Conservation (phyloP, 2,797 vertebrate species). For the Acanthornis magna region DNA sequence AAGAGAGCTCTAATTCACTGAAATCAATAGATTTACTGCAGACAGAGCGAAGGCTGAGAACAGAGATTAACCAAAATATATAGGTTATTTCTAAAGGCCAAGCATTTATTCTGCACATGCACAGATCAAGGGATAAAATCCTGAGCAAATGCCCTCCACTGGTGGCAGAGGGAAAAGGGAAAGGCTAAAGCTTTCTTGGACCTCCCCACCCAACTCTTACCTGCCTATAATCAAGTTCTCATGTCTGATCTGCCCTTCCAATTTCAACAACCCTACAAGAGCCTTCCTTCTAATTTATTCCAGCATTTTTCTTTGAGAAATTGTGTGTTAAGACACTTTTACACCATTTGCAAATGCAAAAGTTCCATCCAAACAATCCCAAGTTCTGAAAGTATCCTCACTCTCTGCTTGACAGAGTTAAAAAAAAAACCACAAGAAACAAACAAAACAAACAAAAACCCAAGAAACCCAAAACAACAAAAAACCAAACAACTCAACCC, state of each 20-base stretch:
- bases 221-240: neutral
- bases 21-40: neutral
- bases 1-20: neutral
- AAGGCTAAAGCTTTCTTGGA: neutral
- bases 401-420: neutral
- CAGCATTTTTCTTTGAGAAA: neutral
- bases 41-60: neutral
- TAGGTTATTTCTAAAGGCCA: neutral
- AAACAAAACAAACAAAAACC: too few species aligned
- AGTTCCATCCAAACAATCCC: neutral
- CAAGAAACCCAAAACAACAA: too few species aligned
- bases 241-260: neutral
- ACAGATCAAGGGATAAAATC: neutral
- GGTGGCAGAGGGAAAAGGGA: neutral
- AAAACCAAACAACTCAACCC: neutral
- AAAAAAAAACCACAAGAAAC: too few species aligned
- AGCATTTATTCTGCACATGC: neutral
- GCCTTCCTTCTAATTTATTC: neutral
- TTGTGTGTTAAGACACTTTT: neutral
- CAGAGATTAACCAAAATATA: neutral
- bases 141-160: neutral
- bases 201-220: neutral
- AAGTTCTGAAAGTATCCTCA: neutral
- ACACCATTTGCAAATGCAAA: neutral
- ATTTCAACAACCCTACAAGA: neutral